Base-by-base conservation (phyloP, 1,140 invertebrate species). In the Zaprionus inermis region DNA sequence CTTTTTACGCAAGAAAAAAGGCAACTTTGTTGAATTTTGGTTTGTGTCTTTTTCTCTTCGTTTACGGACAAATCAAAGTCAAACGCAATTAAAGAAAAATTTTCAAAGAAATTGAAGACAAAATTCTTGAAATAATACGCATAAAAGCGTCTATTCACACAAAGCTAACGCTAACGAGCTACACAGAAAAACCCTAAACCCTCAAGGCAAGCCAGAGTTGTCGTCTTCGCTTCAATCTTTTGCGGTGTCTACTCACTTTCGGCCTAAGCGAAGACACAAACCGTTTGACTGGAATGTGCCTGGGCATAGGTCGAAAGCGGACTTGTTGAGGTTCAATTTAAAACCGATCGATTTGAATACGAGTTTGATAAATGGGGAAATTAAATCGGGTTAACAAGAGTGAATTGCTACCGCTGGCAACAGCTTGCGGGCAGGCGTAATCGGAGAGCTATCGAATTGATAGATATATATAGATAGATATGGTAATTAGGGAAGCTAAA, bases 41-140 rank as follows among this genome's bases (percentile, higher is more conserved):
- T 59, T 76, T 63, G 18, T 68, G 68, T 77, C 44, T 67, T 77
- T 72, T 89, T 88, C 64, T 83, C 70, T 83, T 83, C 32, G 69
- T 83, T 79, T 76, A 73, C 80, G 79, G 79, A 88, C 83, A 88
- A 88, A 84, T 84, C 58, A 89, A 79, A 90, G 84, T 89, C 84
- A 89, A 83, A 91, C 89, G 81, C 89, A 91, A 91, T 76, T 86
- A 91, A 91, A 91, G 89, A 91, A 91, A 91, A 91, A 89, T 91
- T 91, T 91, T 91, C 89, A 91, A 91, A 91, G 84, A 91, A 91
- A 91, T 91, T 91, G 89, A 91, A 91, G 89, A 91, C 89, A 91
- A 91, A 91, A 91, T 80, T 91, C 90, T 91, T 91, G 89, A 91
- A 91, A 90, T 85, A 58, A 81, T 91, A 86, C 83, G 78, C 67